These are phyloP conservation scores for Chrysolina americana DNA, from an alignment of 2,888 invertebrate genomes.

Conservation along the genomic window DNA sequence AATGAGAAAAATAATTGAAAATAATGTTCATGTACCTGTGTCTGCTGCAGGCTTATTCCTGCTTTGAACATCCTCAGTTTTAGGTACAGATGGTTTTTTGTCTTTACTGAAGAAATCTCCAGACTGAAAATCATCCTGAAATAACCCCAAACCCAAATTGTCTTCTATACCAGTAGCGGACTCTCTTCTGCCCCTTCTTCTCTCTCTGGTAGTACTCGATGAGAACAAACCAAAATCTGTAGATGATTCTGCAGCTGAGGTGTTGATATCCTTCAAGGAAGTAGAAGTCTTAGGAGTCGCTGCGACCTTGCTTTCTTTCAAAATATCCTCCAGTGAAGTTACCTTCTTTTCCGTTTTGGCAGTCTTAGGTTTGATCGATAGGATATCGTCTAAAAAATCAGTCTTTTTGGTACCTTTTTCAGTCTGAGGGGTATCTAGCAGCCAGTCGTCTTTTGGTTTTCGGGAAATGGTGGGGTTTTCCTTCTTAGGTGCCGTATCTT, in stretches of 20 bases:
- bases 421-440: constrained; percentile 57
- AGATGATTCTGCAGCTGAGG: constrained; percentile 32
- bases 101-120: constrained; percentile 46
- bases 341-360: constrained; percentile 56
- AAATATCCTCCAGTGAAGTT: constrained; percentile 62
- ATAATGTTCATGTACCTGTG: neutral
- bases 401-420: constrained; percentile 58
- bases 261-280: constrained; percentile 39
- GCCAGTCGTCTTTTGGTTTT: constrained; percentile 59
- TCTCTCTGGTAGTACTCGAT: constrained; percentile 1
- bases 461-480: constrained; percentile 30
- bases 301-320: constrained; percentile 61
- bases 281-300: constrained; percentile 29
- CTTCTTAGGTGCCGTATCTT: constrained; percentile 40
- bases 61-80: constrained; percentile 25
- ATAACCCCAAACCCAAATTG: constrained; percentile 73
- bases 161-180: constrained; percentile 70
- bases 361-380: constrained; percentile 55
- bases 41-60: constrained; percentile 22
- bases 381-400: constrained; percentile 64
- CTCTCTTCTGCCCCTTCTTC: constrained; percentile 60
- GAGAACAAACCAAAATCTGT: constrained; percentile 35
- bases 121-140: constrained; percentile 54
- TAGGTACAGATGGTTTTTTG: constrained; percentile 33
- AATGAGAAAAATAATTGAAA: neutral